Evolutionary conservation across 2,113 vertebrate genomes (phyloP).

Genomic region (Peromyscus polionotus): DNA sequence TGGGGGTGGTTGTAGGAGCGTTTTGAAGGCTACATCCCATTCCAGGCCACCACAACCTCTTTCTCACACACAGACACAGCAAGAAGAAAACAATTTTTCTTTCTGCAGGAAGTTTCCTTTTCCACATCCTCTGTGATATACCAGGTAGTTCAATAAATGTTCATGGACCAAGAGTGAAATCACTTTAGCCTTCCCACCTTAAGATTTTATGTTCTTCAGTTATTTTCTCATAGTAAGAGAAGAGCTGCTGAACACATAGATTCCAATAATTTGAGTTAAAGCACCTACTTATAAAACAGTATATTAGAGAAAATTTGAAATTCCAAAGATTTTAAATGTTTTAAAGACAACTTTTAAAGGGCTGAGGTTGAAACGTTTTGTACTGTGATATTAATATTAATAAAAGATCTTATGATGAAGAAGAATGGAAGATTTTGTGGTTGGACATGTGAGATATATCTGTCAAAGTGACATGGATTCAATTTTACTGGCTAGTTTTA

Average conservation of each 20-base stretch:
- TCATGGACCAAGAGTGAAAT: not conserved
- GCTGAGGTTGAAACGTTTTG: not conserved
- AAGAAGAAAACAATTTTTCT: not conserved
- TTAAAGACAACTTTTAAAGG: not conserved
- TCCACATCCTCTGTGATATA: not conserved
- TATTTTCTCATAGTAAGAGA: not conserved
- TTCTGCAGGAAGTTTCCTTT: not conserved
- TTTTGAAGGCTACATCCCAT: not conserved
- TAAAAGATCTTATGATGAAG: not conserved
- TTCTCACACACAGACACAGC: not conserved
- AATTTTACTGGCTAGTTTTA: not conserved
- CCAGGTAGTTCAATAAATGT: not conserved
- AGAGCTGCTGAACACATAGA: not conserved
- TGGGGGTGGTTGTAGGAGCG: not conserved
- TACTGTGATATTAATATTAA: not conserved
- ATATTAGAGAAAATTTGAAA: not conserved
- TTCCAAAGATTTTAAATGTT: not conserved
- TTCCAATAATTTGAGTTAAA: not conserved
- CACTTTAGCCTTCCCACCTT: not conserved
- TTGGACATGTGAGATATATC: not conserved
- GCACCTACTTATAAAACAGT: not conserved
- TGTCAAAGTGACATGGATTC: not conserved
- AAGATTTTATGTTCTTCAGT: not conserved
- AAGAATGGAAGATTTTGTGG: not conserved
- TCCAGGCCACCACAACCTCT: accelerated